phyloP scores from a whole-genome alignment of 1,140 invertebrate species.

The Ruditapes philippinarum region DNA sequence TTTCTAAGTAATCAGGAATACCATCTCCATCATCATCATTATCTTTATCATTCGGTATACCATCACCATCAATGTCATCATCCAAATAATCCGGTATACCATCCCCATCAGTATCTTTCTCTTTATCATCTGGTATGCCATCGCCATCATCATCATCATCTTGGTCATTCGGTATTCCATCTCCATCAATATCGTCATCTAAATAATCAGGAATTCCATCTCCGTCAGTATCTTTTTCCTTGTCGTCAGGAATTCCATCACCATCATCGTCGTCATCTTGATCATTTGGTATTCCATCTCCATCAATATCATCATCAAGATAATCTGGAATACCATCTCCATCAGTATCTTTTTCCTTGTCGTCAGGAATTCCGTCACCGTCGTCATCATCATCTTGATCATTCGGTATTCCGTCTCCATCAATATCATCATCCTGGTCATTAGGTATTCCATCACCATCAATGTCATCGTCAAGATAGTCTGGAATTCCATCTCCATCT shows the following conservation, averaged over 20 bases:
- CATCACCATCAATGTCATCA: slow-evolving; percentile 80
- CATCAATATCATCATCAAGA: slow-evolving; percentile 82
- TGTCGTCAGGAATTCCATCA: slow-evolving; percentile 83
- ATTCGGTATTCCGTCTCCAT: slow-evolving; percentile 84
- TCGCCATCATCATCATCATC: slow-evolving; percentile 82
- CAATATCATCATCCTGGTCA: slow-evolving; percentile 83
- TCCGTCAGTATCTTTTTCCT: slow-evolving; percentile 80
- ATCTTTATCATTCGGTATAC: slow-evolving; percentile 79
- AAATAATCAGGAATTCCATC: slow-evolving; percentile 81
- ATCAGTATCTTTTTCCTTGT: slow-evolving; percentile 79
- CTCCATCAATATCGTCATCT: slow-evolving; percentile 80
- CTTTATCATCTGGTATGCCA: slow-evolving; percentile 79
- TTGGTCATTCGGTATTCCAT: slow-evolving; percentile 84
- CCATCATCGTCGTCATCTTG: slow-evolving; percentile 78
- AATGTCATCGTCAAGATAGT: slow-evolving; percentile 78
- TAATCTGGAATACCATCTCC: slow-evolving; percentile 85
- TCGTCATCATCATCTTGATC: slow-evolving; percentile 79
- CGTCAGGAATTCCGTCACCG: slow-evolving; percentile 82
- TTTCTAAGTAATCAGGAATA: slow-evolving; percentile 75
- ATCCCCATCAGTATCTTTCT: slow-evolving; percentile 81
- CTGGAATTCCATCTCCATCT: slow-evolving; percentile 83
- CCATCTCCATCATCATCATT: slow-evolving; percentile 80
- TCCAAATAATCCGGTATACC: slow-evolving; percentile 82
- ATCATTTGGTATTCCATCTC: slow-evolving; percentile 82
- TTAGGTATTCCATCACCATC: slow-evolving; percentile 84